A percentile compares a stretch with the other conserved stretches of the same genome.
Evolutionary conservation across 2,113 vertebrate genomes (phyloP).

Genomic region (Thunnus maccoyii): DNA sequence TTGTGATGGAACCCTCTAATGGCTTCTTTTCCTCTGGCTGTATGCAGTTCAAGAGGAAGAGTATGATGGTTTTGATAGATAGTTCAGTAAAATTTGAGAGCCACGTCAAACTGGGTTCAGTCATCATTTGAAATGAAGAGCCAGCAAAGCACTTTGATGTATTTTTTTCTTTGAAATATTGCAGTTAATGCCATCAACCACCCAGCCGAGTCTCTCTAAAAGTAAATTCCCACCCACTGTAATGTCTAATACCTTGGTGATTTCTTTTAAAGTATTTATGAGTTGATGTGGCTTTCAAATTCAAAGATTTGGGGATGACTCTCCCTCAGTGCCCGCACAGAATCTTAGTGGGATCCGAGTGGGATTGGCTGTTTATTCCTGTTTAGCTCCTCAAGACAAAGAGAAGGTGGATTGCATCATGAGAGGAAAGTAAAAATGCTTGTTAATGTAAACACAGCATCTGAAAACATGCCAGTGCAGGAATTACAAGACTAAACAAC

Average conservation of each 20-base stretch:
- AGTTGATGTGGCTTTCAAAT: slow-evolving; percentile 39
- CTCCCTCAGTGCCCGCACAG: neutral
- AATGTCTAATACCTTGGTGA: slow-evolving; percentile 38
- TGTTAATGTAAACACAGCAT: neutral
- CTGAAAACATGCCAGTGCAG: neutral
- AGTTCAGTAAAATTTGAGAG: slow-evolving; percentile 42
- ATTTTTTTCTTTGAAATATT: slow-evolving; percentile 50
- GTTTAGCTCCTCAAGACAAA: slow-evolving; percentile 25
- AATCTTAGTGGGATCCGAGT: slow-evolving; percentile 19
- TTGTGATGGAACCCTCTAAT: slow-evolving; percentile 47
- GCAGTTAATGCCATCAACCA: slow-evolving; percentile 48
- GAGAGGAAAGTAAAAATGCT: neutral
- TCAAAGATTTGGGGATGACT: slow-evolving; percentile 30
- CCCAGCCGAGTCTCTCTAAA: slow-evolving; percentile 21
- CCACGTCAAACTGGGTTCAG: slow-evolving; percentile 39
- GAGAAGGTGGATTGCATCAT: slow-evolving; percentile 3
- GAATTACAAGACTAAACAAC: neutral
- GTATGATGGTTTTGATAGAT: slow-evolving; percentile 59
- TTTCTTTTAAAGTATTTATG: slow-evolving; percentile 50
- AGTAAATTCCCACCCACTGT: slow-evolving; percentile 38
- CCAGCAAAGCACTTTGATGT: slow-evolving; percentile 38
- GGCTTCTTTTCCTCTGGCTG: slow-evolving; percentile 53
- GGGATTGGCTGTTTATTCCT: slow-evolving; percentile 31
- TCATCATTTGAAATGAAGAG: slow-evolving; percentile 37
- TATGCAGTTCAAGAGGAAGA: slow-evolving; percentile 36